Evolutionary conservation across 2,797 vertebrate species (phyloP).

Genomic region (Enteromius argenteus): DNA sequence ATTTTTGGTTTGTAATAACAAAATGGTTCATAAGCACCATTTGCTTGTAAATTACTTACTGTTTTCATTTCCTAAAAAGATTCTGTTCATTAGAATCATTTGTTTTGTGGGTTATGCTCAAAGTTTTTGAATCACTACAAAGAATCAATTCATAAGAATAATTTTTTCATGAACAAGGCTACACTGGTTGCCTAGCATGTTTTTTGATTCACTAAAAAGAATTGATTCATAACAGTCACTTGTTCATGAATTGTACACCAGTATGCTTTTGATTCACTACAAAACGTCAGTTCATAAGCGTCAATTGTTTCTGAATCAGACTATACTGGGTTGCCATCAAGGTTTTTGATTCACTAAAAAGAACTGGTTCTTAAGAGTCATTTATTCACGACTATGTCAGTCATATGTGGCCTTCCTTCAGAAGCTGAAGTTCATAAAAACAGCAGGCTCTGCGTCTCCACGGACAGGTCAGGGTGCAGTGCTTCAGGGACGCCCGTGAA

Average conservation of each 20-base stretch:
- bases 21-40: too few species aligned
- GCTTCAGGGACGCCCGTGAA: conserved; percentile 7
- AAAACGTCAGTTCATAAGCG: not conserved
- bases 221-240: not conserved
- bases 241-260: not conserved
- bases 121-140: too few species aligned
- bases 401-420: not conserved
- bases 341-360: not conserved
- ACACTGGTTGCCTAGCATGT: too few species aligned
- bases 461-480: not conserved
- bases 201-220: not conserved
- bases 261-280: too few species aligned
- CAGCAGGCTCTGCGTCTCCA: not conserved
- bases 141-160: too few species aligned
- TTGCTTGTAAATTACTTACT: too few species aligned
- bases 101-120: too few species aligned
- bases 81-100: too few species aligned
- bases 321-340: not conserved
- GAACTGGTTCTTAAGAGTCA: not conserved
- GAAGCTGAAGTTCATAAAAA: not conserved
- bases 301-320: not conserved
- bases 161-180: too few species aligned
- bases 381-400: not conserved
- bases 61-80: too few species aligned
- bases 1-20: too few species aligned